Evolutionary conservation across 2,113 vertebrate genomes (phyloP), one percentile per base, ranked within the genome.

Genomic region (Redunca redunca): DNA sequence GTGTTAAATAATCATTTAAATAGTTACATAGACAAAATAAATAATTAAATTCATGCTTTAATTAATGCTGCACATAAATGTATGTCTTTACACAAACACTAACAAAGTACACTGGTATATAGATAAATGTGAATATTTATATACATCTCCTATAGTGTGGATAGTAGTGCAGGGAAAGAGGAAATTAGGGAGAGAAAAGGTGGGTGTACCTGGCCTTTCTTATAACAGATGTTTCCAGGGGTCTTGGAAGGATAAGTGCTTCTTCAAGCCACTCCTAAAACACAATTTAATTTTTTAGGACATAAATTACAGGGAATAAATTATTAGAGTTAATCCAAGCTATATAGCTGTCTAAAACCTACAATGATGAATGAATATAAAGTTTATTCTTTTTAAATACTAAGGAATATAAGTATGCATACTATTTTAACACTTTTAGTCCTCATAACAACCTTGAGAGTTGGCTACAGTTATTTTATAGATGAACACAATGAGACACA

Each of bases 291-390:
- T 92, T 94, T 87, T 90, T 64, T 67, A 96, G 16, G 55, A 62
- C 13, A 74, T 62, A 71, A 94, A 84, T 95, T 60, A 48, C 15
- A 83, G 36, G 94, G 36, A 91, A 50, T 91, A 95, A 82, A 1
- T 74, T 93, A 74, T 91, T 95, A 94, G n/a, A 85, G 58, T 95
- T 91, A 95, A 93, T 52, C 13, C 43, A 88, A 91, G 82, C 89
- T 95, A 64, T 48, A 55, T 46, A 86, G 67, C 15, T 89, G 14
- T 60, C 77, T 71, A 93, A 55, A 95, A 86, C 30, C 14, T 89
- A 25, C 16, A 14, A n/a, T 92, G 46, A 48, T 94, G n/a, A 87
- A 53, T 83, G 16, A 6, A 52, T 83, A 30, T 46, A 80, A 97
- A 30, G 28, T 60, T 91, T 92, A 80, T 82, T 67, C 0, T 97